Conservation (phyloP, 2,888 invertebrate species). For the Tetanocera ferruginea region DNA sequence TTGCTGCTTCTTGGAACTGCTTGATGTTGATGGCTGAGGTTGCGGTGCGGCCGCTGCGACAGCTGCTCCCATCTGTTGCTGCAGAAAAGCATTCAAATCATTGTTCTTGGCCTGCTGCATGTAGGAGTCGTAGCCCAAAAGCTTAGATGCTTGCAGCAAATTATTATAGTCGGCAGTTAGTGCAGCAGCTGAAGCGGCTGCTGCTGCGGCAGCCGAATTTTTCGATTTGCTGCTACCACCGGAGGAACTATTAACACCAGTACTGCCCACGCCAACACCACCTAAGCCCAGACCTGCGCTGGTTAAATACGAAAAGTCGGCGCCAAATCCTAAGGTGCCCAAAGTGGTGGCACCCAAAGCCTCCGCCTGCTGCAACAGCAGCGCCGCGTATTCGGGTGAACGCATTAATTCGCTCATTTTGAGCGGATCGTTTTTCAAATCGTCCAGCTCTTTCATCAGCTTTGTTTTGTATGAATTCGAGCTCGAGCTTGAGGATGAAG, state of each 20-base stretch:
- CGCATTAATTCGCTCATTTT: constrained; percentile 69
- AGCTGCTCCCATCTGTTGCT: constrained; percentile 66
- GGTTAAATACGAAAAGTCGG: constrained; percentile 66
- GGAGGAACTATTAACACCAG: constrained; percentile 41
- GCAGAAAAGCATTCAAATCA: constrained; percentile 65
- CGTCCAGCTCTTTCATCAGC: constrained; percentile 68
- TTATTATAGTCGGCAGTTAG: constrained; percentile 66
- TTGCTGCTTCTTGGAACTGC: constrained; percentile 45
- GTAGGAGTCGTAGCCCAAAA: constrained; percentile 68
- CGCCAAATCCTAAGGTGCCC: constrained; percentile 66
- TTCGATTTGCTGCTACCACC: constrained; percentile 49
- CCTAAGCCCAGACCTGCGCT: constrained; percentile 53
- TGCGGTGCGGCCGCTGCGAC: constrained; percentile 58
- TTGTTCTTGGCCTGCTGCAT: constrained; percentile 66
- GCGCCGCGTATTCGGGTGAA: constrained; percentile 69
- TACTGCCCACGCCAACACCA: constrained; percentile 28
- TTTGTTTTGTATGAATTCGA: constrained; percentile 68
- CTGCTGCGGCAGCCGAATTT: constrained; percentile 51
- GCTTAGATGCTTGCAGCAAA: constrained; percentile 66
- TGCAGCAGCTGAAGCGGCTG: constrained; percentile 61
- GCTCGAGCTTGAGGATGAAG: constrained; percentile 62
- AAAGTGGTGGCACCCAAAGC: constrained; percentile 68
- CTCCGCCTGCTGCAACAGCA: constrained; percentile 69
- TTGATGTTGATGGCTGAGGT: constrained; percentile 53
- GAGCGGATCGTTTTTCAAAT: constrained; percentile 68